These are phyloP conservation scores for Cataglyphis hispanica DNA, from an alignment of 1,140 invertebrate genomes.

Conservation along the genomic window DNA sequence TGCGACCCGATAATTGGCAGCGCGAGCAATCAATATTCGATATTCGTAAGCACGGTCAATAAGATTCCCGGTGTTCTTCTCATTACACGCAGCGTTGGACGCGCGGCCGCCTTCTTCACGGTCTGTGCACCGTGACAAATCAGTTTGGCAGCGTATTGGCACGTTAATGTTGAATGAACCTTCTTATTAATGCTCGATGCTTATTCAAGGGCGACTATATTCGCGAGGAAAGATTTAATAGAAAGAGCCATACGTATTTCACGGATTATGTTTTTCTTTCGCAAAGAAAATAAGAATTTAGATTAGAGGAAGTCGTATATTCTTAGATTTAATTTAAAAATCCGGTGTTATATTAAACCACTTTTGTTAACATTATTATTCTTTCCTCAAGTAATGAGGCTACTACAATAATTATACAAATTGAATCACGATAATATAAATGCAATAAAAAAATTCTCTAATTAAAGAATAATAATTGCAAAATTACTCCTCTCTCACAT, in stretches of 20 bases:
- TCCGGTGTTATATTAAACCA: background rate
- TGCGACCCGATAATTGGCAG: conserved; percentile 72
- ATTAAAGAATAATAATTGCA: background rate
- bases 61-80: conserved; percentile 74
- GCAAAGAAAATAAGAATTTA: conserved; percentile 12
- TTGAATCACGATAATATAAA: background rate
- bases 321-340: conserved; percentile 29
- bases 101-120: conserved; percentile 51
- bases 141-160: conserved; percentile 62
- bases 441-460: background rate
- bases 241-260: conserved; percentile 66
- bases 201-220: conserved; percentile 63
- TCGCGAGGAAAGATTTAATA: conserved; percentile 62
- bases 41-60: conserved; percentile 69
- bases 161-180: conserved; percentile 63
- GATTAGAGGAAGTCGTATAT: conserved; percentile 27
- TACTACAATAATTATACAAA: background rate
- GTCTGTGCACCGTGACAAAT: conserved; percentile 62
- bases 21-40: conserved; percentile 65
- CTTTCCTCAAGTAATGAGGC: too few species aligned
- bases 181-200: conserved; percentile 70
- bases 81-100: conserved; percentile 63
- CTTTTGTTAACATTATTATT: background rate
- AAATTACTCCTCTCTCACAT: background rate
- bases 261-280: conserved; percentile 50